phyloP scores from a whole-genome alignment of 2,797 vertebrate species.

The Oryzias sinensis region DNA sequence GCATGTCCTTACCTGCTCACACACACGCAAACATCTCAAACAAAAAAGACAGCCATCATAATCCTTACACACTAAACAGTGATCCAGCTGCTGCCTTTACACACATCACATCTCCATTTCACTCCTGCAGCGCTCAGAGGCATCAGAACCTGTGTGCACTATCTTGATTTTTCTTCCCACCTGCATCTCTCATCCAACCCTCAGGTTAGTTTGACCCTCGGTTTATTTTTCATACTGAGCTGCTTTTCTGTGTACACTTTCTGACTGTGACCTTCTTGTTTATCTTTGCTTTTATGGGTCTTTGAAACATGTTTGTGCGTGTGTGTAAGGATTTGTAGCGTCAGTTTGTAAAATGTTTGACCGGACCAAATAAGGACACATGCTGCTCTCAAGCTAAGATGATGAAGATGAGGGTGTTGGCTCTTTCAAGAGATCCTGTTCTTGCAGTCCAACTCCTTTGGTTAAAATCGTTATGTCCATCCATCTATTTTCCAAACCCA shows the following conservation, averaged over 20 bases:
- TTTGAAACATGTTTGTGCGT: conserved; percentile 43
- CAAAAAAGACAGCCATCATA: conserved; percentile 8
- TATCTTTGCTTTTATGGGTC: background rate
- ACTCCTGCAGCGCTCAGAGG: conserved; percentile 9
- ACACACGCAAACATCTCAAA: conserved; percentile 13
- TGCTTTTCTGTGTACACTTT: background rate
- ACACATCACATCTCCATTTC: conserved; percentile 5
- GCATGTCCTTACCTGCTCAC: background rate
- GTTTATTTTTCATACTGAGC: conserved; percentile 6
- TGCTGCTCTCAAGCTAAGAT: too few species aligned
- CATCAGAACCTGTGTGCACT: conserved; percentile 3
- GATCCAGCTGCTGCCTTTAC: conserved; percentile 5
- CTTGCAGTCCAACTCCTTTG: too few species aligned
- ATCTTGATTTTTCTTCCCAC: background rate
- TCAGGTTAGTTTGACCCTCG: conserved; percentile 16
- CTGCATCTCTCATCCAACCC: conserved; percentile 3
- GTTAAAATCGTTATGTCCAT: too few species aligned
- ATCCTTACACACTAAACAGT: conserved; percentile 4
- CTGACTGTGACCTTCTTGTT: conserved; percentile 13
- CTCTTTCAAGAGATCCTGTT: too few species aligned
- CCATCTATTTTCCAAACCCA: too few species aligned
- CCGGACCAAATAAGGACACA: too few species aligned
- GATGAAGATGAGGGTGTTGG: too few species aligned
- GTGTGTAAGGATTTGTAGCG: too few species aligned
- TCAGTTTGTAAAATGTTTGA: too few species aligned